Percentiles rank a stretch among this genome's conserved stretches.
phyloP scores from a whole-genome alignment of 2,113 vertebrate genomes.

The Amblyornis subalaris region DNA sequence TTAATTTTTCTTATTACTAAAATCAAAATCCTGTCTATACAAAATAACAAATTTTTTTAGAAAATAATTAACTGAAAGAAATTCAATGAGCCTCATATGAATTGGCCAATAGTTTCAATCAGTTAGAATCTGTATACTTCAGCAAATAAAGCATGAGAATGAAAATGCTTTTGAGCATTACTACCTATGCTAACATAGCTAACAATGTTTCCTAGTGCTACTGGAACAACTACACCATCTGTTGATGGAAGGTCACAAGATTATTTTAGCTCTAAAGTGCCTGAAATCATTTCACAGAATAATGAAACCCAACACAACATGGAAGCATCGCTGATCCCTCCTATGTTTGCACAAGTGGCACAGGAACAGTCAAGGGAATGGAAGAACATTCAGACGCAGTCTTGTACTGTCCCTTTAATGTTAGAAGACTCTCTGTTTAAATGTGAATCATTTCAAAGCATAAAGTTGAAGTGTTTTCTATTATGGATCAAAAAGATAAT shows the following conservation, averaged over 20 bases:
- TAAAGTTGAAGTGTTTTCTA: constrained; percentile 25
- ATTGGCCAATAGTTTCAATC: neutral
- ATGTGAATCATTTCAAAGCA: constrained; percentile 1
- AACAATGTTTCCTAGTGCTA: neutral
- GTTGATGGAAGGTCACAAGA: neutral
- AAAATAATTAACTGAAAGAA: neutral
- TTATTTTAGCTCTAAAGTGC: neutral
- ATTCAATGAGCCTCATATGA: neutral
- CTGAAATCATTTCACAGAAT: neutral
- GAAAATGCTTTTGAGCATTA: neutral
- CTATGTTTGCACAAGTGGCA: neutral
- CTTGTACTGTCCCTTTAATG: neutral
- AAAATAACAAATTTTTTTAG: neutral
- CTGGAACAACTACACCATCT: neutral
- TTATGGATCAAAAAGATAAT: neutral
- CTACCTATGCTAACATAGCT: neutral
- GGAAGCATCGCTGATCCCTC: neutral
- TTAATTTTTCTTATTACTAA: neutral
- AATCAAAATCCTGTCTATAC: neutral
- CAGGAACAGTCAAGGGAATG: neutral
- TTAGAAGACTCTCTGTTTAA: neutral
- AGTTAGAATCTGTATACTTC: neutral
- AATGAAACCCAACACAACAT: neutral
- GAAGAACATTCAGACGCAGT: neutral
- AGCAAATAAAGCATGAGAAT: neutral